Percentiles rank a stretch among this genome's conserved stretches.
These are phyloP conservation scores for Microtus oregoni DNA, from an alignment of 2,113 vertebrate species.

Conservation along the genomic window DNA sequence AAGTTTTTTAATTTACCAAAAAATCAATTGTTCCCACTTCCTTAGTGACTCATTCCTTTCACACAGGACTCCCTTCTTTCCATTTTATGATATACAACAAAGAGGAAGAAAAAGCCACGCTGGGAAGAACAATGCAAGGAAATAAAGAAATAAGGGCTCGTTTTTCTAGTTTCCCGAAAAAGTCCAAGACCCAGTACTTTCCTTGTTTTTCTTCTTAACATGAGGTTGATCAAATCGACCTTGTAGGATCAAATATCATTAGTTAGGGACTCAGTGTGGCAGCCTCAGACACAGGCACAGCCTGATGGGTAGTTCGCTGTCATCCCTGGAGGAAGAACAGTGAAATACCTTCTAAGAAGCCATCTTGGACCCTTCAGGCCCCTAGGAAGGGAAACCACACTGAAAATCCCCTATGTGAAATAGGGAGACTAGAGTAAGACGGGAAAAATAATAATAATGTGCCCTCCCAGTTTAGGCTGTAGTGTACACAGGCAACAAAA, in stretches of 20 bases:
- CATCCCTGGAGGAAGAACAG: background rate
- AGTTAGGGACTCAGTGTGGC: background rate
- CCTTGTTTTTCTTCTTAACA: conserved; percentile 46
- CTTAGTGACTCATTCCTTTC: conserved; percentile 45
- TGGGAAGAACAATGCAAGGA: background rate
- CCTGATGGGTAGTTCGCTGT: background rate
- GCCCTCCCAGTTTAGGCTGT: background rate
- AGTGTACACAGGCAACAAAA: background rate
- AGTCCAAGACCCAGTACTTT: background rate
- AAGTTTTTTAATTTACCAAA: conserved; percentile 58
- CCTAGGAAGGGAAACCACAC: background rate
- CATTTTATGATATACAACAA: conserved; percentile 41
- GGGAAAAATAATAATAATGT: background rate
- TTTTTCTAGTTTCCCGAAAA: background rate
- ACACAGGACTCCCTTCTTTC: conserved; percentile 20
- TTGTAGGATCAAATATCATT: background rate
- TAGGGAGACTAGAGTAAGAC: background rate
- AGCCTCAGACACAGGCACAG: background rate
- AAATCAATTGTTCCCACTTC: conserved; percentile 32
- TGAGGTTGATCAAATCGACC: background rate
- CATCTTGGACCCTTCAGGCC: background rate
- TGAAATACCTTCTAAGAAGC: background rate
- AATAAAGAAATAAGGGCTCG: background rate
- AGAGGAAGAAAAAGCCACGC: background rate
- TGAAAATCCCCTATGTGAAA: background rate